Conservation (phyloP, 2,888 invertebrate genomes). For the Pollenia griseotomentosa region DNA sequence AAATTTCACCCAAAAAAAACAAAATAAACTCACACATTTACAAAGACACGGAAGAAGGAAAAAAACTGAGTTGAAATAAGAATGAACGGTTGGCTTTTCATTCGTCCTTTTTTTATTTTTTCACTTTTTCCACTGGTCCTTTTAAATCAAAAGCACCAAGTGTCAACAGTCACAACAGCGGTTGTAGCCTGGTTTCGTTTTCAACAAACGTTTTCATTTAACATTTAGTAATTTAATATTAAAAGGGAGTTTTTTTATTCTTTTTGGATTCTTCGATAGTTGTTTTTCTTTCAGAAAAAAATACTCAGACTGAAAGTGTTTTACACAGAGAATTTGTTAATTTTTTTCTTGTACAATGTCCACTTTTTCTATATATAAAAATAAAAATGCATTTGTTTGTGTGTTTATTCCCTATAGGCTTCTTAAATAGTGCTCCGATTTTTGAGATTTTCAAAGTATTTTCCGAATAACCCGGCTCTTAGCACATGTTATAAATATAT, state of each 20-base stretch:
- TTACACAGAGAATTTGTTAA: background rate
- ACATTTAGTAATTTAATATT: conserved; percentile 57
- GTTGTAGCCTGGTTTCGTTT: conserved; percentile 69
- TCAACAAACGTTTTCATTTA: conserved; percentile 40
- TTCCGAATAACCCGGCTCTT: no score
- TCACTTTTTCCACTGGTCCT: conserved; percentile 2
- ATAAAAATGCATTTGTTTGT: no score
- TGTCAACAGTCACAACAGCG: conserved; percentile 71
- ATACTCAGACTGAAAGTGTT: conserved; percentile 18
- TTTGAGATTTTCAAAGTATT: no score
- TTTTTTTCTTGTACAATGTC: no score
- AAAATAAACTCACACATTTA: background rate
- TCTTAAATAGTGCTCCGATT: no score
- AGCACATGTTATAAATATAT: no score
- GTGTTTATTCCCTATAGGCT: no score
- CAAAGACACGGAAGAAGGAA: conserved; percentile 15
- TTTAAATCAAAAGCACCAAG: conserved; percentile 52
- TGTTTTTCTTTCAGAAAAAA: conserved; percentile 1
- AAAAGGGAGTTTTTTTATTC: conserved; percentile 4
- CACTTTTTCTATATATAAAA: no score
- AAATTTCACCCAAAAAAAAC: conserved; percentile 21
- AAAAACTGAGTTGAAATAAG: conserved; percentile 1
- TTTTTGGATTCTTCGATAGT: background rate
- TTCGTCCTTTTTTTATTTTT: background rate
- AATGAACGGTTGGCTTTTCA: conserved; percentile 35